phyloP scores from a whole-genome alignment of 2,888 invertebrate species.

The Oscheius sp. region DNA sequence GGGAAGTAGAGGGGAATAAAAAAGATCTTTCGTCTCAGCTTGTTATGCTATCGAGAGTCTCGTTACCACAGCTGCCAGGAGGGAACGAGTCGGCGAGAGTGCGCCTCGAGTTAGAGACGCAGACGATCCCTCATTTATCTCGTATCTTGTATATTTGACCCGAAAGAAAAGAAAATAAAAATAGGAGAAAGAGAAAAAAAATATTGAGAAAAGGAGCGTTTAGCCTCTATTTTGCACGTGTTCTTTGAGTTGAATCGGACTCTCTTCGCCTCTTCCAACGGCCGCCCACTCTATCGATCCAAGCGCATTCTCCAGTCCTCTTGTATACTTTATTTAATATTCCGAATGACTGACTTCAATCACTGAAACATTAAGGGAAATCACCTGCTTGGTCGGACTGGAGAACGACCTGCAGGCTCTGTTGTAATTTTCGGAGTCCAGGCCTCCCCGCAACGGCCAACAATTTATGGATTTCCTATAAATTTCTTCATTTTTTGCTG shows the following conservation, averaged over 20 bases:
- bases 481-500: not conserved
- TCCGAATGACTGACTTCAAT: too few relatives aligned
- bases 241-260: not conserved
- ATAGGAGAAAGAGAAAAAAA: too few relatives aligned
- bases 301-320: slow-evolving; percentile 18
- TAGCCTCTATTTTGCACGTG: not conserved
- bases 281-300: slow-evolving; percentile 29
- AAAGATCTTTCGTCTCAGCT: not conserved
- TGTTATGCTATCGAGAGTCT: slow-evolving; percentile 30
- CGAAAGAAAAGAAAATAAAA: not conserved
- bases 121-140: slow-evolving; percentile 1
- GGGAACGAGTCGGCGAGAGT: not conserved
- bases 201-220: not conserved
- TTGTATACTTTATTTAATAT: not conserved
- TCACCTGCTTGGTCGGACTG: not conserved
- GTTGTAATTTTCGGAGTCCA: slow-evolving; percentile 5
- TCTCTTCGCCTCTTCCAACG: not conserved
- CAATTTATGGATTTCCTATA: slow-evolving; percentile 19
- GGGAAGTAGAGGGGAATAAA: not conserved
- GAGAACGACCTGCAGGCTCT: not conserved
- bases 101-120: slow-evolving; percentile 6
- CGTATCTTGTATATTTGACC: not conserved
- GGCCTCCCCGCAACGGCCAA: not conserved
- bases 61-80: slow-evolving; percentile 22
- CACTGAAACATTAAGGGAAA: too few relatives aligned